phyloP scores from a whole-genome alignment of 2,888 invertebrate genomes.

The Metallyticus violacea region DNA sequence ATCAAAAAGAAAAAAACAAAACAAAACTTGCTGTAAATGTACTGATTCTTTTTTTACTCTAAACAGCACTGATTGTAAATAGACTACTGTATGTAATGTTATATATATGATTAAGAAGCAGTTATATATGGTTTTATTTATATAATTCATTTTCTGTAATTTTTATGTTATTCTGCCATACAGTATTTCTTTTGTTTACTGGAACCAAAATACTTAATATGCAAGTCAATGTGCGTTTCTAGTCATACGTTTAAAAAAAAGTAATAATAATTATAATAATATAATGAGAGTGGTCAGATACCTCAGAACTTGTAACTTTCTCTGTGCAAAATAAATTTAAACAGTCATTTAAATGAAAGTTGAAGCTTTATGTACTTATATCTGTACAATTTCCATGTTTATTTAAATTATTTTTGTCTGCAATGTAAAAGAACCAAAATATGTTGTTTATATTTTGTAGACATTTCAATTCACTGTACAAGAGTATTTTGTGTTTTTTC shows the following conservation, averaged over 20 bases:
- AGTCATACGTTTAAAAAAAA: conserved; percentile 12
- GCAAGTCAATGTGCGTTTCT: conserved; percentile 19
- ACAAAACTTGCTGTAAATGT: neutral
- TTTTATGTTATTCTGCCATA: neutral
- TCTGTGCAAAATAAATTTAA: neutral
- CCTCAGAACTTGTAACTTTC: conserved; percentile 8
- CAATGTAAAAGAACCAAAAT: neutral
- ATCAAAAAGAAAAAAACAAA: neutral
- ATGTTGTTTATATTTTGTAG: conserved; percentile 13
- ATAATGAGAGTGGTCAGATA: conserved; percentile 12
- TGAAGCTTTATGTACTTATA: conserved; percentile 17
- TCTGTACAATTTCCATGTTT: conserved; percentile 1
- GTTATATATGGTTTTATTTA: neutral
- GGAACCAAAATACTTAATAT: conserved; percentile 2
- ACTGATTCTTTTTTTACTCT: conserved; percentile 22
- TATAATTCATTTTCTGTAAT: neutral
- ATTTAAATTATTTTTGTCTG: conserved; percentile 9
- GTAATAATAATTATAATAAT: neutral
- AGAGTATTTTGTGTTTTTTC: conserved; percentile 25
- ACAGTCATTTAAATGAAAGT: neutral
- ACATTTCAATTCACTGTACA: conserved; percentile 13
- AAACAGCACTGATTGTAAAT: conserved; percentile 30
- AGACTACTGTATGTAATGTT: conserved; percentile 27
- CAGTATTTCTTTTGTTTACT: conserved; percentile 22
- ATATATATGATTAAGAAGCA: neutral